phyloP scores from a whole-genome alignment of 2,797 vertebrate species.

The Sciaenops ocellatus region DNA sequence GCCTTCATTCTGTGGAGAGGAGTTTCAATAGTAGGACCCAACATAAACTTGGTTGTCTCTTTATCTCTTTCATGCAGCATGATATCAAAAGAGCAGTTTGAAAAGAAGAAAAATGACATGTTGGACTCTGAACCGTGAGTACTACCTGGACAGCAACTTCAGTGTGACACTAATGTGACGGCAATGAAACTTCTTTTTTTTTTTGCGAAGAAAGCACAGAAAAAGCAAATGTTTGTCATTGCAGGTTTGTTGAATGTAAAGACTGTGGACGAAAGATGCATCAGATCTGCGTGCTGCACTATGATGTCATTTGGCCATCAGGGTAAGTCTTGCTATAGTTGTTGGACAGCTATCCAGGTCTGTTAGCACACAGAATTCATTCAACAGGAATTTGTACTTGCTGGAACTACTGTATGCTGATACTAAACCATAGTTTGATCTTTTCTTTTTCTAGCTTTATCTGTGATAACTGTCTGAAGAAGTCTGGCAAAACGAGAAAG shows the following conservation, averaged over 20 bases:
- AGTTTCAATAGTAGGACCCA: slow-evolving; percentile 15
- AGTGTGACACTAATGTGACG: not conserved
- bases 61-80: slow-evolving; percentile 84
- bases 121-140: slow-evolving; percentile 99
- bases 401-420: not conserved
- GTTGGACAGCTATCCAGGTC: not conserved
- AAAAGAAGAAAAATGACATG: slow-evolving; percentile 99
- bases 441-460: slow-evolving; percentile 88
- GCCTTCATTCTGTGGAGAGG: slow-evolving; percentile 11
- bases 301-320: slow-evolving; percentile 97
- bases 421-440: slow-evolving; percentile 5
- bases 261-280: slow-evolving; percentile 99
- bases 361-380: not conserved
- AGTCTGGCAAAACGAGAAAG: slow-evolving; percentile 94
- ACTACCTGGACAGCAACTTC: not conserved
- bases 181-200: not conserved
- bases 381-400: not conserved
- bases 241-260: slow-evolving; percentile 99
- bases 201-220: not conserved
- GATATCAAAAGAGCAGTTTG: slow-evolving; percentile 99
- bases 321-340: slow-evolving; percentile 84
- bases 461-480: slow-evolving; percentile 98
- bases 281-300: slow-evolving; percentile 98
- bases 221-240: slow-evolving; percentile 30
- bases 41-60: slow-evolving; percentile 26